A percentile compares a stretch with the other conserved stretches of the same genome.
Conservation (phyloP, 2,797 vertebrate genomes). For the Pteropus rufus region DNA sequence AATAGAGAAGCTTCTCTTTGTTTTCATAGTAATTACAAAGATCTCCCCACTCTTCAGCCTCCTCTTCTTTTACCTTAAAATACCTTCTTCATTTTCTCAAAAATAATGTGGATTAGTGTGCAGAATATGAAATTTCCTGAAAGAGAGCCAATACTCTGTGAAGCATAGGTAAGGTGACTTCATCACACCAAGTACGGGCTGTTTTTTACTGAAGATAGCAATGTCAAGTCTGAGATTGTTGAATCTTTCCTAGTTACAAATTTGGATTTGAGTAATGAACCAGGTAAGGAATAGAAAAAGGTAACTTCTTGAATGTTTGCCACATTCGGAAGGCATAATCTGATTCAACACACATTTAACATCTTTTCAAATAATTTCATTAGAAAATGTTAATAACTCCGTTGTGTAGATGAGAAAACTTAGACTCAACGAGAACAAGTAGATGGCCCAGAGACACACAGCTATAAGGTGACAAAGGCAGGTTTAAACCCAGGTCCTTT, state of each 20-base stretch:
- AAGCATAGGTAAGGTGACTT: not conserved
- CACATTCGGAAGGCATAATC: not conserved
- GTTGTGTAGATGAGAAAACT: not conserved
- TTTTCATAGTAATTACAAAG: conserved; percentile 4
- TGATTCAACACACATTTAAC: not conserved
- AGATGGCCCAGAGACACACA: not conserved
- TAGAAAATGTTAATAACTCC: not conserved
- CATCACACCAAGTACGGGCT: not conserved
- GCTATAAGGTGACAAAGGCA: not conserved
- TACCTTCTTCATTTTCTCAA: not conserved
- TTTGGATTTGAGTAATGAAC: not conserved
- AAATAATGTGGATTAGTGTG: not conserved
- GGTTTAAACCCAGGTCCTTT: not conserved
- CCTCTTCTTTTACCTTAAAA: not conserved
- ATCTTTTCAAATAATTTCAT: not conserved
- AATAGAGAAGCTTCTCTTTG: not conserved
- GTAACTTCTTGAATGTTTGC: not conserved
- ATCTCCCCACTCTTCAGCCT: not conserved
- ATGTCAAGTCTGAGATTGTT: not conserved
- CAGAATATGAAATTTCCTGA: not conserved
- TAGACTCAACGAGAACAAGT: not conserved
- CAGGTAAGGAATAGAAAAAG: not conserved
- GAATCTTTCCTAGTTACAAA: not conserved
- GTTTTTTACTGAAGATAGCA: not conserved
- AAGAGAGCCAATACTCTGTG: not conserved